phyloP scores from a whole-genome alignment of 2,888 invertebrate species.

The Eulithis prunata region DNA sequence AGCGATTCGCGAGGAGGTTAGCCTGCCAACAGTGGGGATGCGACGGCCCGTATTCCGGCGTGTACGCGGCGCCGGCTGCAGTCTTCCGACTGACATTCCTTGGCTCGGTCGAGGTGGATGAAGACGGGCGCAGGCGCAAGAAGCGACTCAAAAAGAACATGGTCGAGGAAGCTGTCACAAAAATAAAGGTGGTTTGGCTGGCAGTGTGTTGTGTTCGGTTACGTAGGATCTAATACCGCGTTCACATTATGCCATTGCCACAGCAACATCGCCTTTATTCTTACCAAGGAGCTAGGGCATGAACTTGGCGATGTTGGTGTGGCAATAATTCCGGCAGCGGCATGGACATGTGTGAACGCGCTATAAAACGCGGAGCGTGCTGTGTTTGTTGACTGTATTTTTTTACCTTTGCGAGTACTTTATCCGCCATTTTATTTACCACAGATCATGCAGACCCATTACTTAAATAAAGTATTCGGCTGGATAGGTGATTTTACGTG shows the following conservation, averaged over 20 bases:
- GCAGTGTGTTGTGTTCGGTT: slow-evolving; percentile 40
- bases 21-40: slow-evolving; percentile 71
- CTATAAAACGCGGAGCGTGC: not conserved
- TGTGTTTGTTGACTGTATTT: not conserved
- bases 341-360: too few species aligned
- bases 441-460: too few species aligned
- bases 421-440: too few species aligned
- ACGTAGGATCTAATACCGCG: too few species aligned
- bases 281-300: too few species aligned
- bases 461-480: too few species aligned
- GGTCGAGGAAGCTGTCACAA: slow-evolving; percentile 94
- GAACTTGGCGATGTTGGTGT: too few species aligned
- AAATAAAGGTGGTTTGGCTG: slow-evolving; percentile 90
- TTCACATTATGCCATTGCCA: too few species aligned
- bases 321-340: too few species aligned
- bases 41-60: slow-evolving; percentile 78
- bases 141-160: slow-evolving; percentile 93
- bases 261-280: too few species aligned
- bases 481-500: too few species aligned
- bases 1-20: slow-evolving; percentile 46
- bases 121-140: slow-evolving; percentile 89
- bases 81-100: slow-evolving; percentile 93
- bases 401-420: too few species aligned
- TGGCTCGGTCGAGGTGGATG: slow-evolving; percentile 93
- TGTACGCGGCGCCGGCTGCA: slow-evolving; percentile 86